Percentiles rank a stretch among this genome's conserved stretches.
Evolutionary conservation across 2,888 invertebrate species (phyloP).

Genomic region (Caenorhabditis sulstoni): DNA sequence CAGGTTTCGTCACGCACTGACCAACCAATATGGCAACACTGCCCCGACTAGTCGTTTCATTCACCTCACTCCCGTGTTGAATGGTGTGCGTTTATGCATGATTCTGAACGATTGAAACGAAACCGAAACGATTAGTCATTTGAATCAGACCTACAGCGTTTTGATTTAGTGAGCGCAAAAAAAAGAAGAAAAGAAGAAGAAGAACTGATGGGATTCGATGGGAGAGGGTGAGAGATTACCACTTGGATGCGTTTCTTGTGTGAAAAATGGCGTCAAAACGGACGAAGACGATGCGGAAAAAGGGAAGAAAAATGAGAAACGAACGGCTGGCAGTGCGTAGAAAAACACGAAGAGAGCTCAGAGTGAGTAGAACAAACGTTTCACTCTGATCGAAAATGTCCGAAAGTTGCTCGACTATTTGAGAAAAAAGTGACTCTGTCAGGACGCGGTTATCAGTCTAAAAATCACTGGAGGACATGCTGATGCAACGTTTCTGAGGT

Average conservation of each 20-base stretch:
- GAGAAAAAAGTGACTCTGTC: conserved; percentile 19
- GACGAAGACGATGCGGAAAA: conserved; percentile 9
- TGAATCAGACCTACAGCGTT: conserved; percentile 1
- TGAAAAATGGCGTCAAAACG: conserved; percentile 35
- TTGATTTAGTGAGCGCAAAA: conserved; percentile 14
- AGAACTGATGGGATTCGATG: too few species aligned
- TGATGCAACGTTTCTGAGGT: conserved; percentile 23
- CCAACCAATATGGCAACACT: conserved; percentile 24
- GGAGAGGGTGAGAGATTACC: conserved; percentile 45
- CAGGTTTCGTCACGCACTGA: conserved; percentile 40
- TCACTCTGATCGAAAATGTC: conserved; percentile 17
- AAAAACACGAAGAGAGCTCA: conserved; percentile 11
- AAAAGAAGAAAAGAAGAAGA: background rate
- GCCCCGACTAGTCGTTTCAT: conserved; percentile 30
- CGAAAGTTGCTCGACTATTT: conserved; percentile 17
- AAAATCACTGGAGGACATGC: background rate
- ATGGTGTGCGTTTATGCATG: conserved; percentile 41
- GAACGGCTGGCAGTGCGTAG: conserved; percentile 43
- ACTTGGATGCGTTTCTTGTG: conserved; percentile 32
- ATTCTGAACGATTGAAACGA: conserved; percentile 44
- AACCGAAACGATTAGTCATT: conserved; percentile 38
- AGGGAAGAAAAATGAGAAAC: conserved; percentile 8
- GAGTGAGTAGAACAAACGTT: background rate
- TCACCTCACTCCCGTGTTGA: conserved; percentile 35
- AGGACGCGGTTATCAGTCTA: conserved; percentile 8